Percentiles rank a stretch among this genome's conserved stretches.
These are phyloP conservation scores for Microctonus hyperodae DNA, from an alignment of 2,888 invertebrate species.

Conservation along the genomic window DNA sequence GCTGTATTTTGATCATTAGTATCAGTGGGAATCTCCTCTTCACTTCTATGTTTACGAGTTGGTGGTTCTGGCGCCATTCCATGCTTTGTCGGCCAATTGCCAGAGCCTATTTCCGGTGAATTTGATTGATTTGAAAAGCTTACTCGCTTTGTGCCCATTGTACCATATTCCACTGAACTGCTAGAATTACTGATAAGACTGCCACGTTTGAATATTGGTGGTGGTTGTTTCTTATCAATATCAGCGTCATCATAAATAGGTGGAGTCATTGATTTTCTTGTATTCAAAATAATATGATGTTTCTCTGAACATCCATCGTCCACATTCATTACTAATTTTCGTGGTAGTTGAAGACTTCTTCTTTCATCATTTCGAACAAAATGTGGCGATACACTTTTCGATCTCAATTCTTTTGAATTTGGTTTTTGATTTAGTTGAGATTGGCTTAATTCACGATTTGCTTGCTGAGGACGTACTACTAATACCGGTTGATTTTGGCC, in stretches of 20 bases:
- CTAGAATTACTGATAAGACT: slow-evolving; percentile 62
- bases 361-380: slow-evolving; percentile 56
- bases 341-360: slow-evolving; percentile 61
- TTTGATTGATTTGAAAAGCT: slow-evolving; percentile 63
- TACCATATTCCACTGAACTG: slow-evolving; percentile 56
- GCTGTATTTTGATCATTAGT: slow-evolving; percentile 42
- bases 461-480: slow-evolving; percentile 56
- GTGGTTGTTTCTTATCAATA: slow-evolving; percentile 40
- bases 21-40: slow-evolving; percentile 42
- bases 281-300: neutral
- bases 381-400: slow-evolving; percentile 64
- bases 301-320: slow-evolving; percentile 35
- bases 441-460: slow-evolving; percentile 44
- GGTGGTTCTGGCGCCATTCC: slow-evolving; percentile 61
- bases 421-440: slow-evolving; percentile 19
- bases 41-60: slow-evolving; percentile 51
- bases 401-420: slow-evolving; percentile 47
- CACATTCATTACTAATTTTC: slow-evolving; percentile 17
- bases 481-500: slow-evolving; percentile 56
- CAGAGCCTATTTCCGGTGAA: slow-evolving; percentile 42
- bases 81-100: slow-evolving; percentile 65
- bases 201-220: slow-evolving; percentile 67
- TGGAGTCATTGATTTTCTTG: slow-evolving; percentile 37
- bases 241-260: slow-evolving; percentile 45
- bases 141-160: slow-evolving; percentile 64